Conservation (phyloP, 2,113 vertebrate genomes). For the Pituophis catenifer region DNA sequence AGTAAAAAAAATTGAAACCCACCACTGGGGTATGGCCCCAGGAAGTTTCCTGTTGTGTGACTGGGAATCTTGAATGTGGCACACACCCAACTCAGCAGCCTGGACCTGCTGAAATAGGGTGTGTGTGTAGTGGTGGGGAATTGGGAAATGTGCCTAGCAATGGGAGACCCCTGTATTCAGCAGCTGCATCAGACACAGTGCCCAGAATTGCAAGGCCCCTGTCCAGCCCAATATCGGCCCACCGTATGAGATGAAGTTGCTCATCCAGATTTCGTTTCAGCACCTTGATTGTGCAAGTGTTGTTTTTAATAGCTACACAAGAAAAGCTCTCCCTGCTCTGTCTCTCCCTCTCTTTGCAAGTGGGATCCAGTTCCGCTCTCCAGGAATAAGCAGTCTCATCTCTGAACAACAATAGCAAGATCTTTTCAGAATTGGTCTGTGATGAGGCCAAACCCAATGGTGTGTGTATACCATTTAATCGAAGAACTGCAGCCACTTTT, state of each 20-base stretch:
- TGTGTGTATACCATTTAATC: constrained; percentile 74
- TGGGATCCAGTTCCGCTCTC: constrained; percentile 25
- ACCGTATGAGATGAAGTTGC: background rate
- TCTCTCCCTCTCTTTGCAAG: background rate
- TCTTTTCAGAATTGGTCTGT: constrained; percentile 68
- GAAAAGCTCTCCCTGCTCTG: background rate
- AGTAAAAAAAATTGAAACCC: too few relatives aligned
- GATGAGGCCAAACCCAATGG: constrained; percentile 66
- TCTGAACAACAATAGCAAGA: constrained; percentile 68
- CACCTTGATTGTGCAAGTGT: background rate
- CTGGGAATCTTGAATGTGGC: background rate
- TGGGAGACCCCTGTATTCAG: background rate
- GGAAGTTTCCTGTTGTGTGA: background rate
- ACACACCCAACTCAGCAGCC: background rate
- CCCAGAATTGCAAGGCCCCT: background rate
- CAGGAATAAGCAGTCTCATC: constrained; percentile 35
- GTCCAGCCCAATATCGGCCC: background rate
- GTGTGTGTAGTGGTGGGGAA: background rate
- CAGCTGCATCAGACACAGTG: background rate
- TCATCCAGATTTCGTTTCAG: background rate
- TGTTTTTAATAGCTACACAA: background rate
- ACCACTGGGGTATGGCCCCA: background rate
- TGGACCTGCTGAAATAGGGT: background rate
- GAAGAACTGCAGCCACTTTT: constrained; percentile 77
- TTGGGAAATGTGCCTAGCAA: background rate